Conservation (phyloP, 2,888 invertebrate species). For the Apamea monoglypha region DNA sequence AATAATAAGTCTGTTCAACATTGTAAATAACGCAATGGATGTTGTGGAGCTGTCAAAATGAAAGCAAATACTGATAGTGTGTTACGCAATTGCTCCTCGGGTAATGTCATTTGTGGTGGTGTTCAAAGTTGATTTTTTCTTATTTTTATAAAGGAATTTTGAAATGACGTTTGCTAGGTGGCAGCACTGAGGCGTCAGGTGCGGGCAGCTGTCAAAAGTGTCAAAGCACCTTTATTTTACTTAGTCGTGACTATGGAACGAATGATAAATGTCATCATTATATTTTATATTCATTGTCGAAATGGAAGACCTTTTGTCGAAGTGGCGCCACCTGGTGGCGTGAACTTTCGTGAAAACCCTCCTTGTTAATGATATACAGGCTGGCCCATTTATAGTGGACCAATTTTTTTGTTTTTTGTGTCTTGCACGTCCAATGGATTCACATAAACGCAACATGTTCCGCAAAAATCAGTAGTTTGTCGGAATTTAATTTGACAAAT, state of each 20-base stretch:
- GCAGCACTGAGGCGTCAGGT: neutral
- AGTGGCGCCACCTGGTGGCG: neutral
- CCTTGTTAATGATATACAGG: neutral
- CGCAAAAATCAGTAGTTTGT: no score
- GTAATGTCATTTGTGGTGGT: neutral
- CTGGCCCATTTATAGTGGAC: neutral
- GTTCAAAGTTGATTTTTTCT: neutral
- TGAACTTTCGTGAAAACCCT: neutral
- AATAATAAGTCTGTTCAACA: neutral
- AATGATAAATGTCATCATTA: neutral
- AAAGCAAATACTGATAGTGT: neutral
- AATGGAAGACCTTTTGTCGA: neutral
- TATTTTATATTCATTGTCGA: neutral
- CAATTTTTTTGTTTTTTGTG: neutral
- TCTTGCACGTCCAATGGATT: no score
- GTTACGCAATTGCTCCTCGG: neutral
- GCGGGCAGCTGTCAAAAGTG: neutral
- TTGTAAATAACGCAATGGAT: neutral
- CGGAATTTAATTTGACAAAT: no score
- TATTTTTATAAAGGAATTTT: conserved; percentile 3
- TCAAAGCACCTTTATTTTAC: neutral
- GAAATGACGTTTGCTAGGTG: neutral
- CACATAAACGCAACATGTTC: no score
- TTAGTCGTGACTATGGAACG: neutral
- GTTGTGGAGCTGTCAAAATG: neutral